Conservation (phyloP, 2,888 invertebrate species). For the Eumacrocentrus americanus region DNA sequence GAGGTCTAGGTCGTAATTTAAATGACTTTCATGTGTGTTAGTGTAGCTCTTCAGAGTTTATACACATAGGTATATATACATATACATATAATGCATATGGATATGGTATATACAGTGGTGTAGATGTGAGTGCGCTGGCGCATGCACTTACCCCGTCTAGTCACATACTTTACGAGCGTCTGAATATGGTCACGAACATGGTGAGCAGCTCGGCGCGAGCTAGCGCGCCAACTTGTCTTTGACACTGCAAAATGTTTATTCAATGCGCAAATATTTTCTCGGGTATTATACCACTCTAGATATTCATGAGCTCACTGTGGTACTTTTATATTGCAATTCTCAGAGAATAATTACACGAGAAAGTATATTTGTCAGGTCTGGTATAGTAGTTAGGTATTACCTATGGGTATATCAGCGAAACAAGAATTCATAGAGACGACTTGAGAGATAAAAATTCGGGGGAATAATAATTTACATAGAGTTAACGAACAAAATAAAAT, state of each 20-base stretch:
- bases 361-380: background rate
- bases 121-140: slow-evolving; percentile 13
- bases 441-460: too few species aligned
- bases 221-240: slow-evolving; percentile 20
- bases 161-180: slow-evolving; percentile 44
- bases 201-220: slow-evolving; percentile 21
- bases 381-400: too few species aligned
- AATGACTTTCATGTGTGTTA: slow-evolving; percentile 29
- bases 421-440: too few species aligned
- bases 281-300: slow-evolving; percentile 12
- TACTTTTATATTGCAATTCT: background rate
- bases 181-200: slow-evolving; percentile 45
- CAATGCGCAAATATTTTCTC: slow-evolving; percentile 37
- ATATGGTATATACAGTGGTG: background rate
- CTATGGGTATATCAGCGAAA: too few species aligned
- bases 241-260: slow-evolving; percentile 41
- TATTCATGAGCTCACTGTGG: background rate
- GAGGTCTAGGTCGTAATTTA: slow-evolving; percentile 37
- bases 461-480: background rate
- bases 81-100: background rate
- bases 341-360: background rate
- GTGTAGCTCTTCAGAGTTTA: slow-evolving; percentile 4
- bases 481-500: background rate
- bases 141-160: slow-evolving; percentile 37
- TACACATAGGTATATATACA: background rate